Evolutionary conservation across 2,888 invertebrate genomes (phyloP), one percentile per base, ranked within the genome.

Genomic region (Sceliomorpha sp.): DNA sequence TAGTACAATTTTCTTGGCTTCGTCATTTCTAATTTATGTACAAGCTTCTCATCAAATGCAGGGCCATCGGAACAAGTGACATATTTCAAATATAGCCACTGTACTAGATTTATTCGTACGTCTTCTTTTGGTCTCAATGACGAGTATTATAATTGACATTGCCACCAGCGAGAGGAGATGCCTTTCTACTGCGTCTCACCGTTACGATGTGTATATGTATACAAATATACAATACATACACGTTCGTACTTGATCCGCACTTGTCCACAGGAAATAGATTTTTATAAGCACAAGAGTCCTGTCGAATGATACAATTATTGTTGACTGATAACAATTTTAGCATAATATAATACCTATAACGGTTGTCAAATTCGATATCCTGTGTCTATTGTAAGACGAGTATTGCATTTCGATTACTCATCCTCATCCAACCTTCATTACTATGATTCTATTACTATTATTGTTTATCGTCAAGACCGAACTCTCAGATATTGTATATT

Each of bases 231-330:
- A 56, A 9, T 51, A 29, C 36, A 63, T 31, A 51, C 36, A 29
- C 53, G 60, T 63, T 71, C 42, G 44, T 55, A 64, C 53, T 59
- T 42, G 45, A 51, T 9, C 39, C 37, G 48, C 63, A 53, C 55
- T 59, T 53, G 50, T 47, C 50, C 39, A 64, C 70, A 59, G 55
- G 51, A 59, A 53, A 64, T 60, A 64, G 60, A 70, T 64, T 70
- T 70, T 70, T 64, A 70, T 70, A 64, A 68, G 59, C 69, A 71
- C 67, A 62, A 64, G 53, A 64, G 51, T 72, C 69, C 67, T 70
- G 67, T 70, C 60, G 58, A 71, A 69, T 39, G 39, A 50, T 63
- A 60, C 58, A 58, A 69, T 70, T 59, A 64, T 70, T 72, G 70
- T 75, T 73, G 64, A 74, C 71, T 63, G 69, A 69, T 69, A 69